Base-by-base conservation (phyloP, 1,140 invertebrate genomes). In the Cecropterus lyciades region DNA sequence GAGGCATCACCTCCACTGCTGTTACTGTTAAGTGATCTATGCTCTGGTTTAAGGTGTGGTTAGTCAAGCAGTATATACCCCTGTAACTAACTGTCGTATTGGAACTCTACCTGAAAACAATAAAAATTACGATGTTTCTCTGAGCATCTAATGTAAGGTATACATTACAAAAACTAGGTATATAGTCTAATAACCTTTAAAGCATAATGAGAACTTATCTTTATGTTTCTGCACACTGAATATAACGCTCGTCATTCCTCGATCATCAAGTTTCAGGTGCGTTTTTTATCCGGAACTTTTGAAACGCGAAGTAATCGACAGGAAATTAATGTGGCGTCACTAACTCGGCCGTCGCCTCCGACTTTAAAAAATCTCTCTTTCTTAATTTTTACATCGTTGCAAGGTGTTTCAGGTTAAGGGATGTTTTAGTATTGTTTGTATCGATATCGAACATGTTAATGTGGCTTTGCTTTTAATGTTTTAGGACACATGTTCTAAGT, bases 371-470 rank as follows among this genome's bases (percentile, higher is more conserved):
- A 88, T 86, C 80, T 87, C 77, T 87, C 79, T 87, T 84, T 88
- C 85, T 85, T 89, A 89, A 88, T 91, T 91, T 88, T 88, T 91
- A 89, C 86, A 89, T 84, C 84, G 75, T 84, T 82, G 71, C 83
- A 89, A 91, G 86, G 85, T 91, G 85, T 84, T 84, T 67, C 66
- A 65, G 65, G 56, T 45, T 46, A 75, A 80, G 77, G 46, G 84
- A 69, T 70, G 77, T 43, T 37, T n/a, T 7, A 11, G 7, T 7
- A 4, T 10, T 42, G 10, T 37, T n/a, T 11, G 5, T 57, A 43
- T 56, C 8, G 56, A 62, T 66, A 66, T 67, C 66, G 70, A 72
- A 37, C 2, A n/a, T 37, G n/a, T 11, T 11, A 30, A 30, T 30
- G 20, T 20, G 20, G n/a, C n/a, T n/a, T n/a, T n/a, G n/a, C n/a